Evolutionary conservation across 2,888 invertebrate species (phyloP).

Genomic region (Pseudococcus jackbeardsleyi): DNA sequence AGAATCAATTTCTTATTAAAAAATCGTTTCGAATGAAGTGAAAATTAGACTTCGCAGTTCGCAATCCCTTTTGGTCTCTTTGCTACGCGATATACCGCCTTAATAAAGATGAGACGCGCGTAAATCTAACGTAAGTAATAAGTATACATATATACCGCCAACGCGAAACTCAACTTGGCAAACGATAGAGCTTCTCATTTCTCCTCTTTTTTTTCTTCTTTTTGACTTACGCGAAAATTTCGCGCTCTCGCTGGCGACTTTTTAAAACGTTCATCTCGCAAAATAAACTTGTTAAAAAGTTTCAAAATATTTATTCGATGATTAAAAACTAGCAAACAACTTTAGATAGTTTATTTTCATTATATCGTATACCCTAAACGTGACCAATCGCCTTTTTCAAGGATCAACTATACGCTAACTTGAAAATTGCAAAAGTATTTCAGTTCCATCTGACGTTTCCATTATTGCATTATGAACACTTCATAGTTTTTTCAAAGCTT

Average conservation of each 20-base stretch:
- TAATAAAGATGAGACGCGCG: no score
- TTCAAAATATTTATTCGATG: conserved; percentile 51
- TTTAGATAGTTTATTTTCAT: conserved; percentile 61
- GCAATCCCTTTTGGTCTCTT: background rate
- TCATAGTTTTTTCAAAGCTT: conserved; percentile 38
- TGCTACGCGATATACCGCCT: no score
- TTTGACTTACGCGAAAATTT: conserved; percentile 15
- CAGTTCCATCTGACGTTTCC: conserved; percentile 53
- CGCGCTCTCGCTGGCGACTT: background rate
- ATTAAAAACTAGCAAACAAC: conserved; percentile 60
- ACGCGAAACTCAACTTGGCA: background rate
- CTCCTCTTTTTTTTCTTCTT: background rate
- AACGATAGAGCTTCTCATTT: background rate
- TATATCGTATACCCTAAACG: conserved; percentile 51
- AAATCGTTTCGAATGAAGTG: background rate
- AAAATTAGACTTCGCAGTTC: background rate
- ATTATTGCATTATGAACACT: conserved; percentile 55
- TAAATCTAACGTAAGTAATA: no score
- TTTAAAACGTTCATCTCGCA: conserved; percentile 34
- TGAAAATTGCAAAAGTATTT: conserved; percentile 43
- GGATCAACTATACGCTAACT: conserved; percentile 47
- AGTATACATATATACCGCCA: no score
- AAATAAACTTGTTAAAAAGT: conserved; percentile 59
- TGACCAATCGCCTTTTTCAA: conserved; percentile 49
- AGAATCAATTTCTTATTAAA: conserved; percentile 29